These are phyloP conservation scores for Aptenodytes forsteri DNA, from an alignment of 2,113 vertebrate species.

Conservation along the genomic window DNA sequence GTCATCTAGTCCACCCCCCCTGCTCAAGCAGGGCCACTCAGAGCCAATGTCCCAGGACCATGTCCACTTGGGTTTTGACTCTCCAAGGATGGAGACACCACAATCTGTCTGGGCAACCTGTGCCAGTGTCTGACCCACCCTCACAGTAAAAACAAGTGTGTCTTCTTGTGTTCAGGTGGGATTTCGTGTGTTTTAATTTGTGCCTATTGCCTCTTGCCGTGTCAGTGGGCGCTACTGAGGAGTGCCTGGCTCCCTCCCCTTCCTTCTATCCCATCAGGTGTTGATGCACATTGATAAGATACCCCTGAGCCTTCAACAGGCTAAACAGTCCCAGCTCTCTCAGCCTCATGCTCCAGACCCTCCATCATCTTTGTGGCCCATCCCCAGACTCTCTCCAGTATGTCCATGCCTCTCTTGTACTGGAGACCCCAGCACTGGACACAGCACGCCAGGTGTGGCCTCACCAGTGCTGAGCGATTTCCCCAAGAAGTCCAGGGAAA, in stretches of 20 bases:
- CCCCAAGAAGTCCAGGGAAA: neutral
- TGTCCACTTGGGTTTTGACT: no score
- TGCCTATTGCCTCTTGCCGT: neutral
- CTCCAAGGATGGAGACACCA: neutral
- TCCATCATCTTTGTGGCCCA: fast-evolving
- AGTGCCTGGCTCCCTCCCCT: neutral
- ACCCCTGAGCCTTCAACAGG: neutral
- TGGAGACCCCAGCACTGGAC: neutral
- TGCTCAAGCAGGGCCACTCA: neutral
- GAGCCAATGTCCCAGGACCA: neutral
- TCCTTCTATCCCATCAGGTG: neutral
- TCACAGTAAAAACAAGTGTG: no score
- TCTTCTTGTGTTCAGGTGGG: neutral
- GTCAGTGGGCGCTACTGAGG: neutral
- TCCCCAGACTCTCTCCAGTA: neutral
- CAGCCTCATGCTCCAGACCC: neutral
- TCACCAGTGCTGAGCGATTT: fast-evolving
- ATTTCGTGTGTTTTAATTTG: neutral
- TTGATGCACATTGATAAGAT: no score
- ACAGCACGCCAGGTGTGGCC: neutral
- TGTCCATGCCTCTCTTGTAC: neutral
- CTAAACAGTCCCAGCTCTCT: no score
- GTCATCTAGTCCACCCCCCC: neutral
- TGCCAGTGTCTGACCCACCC: neutral
- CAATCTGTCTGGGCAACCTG: neutral